Base-by-base conservation (phyloP, 2,888 invertebrate genomes). In the Noctua janthina region DNA sequence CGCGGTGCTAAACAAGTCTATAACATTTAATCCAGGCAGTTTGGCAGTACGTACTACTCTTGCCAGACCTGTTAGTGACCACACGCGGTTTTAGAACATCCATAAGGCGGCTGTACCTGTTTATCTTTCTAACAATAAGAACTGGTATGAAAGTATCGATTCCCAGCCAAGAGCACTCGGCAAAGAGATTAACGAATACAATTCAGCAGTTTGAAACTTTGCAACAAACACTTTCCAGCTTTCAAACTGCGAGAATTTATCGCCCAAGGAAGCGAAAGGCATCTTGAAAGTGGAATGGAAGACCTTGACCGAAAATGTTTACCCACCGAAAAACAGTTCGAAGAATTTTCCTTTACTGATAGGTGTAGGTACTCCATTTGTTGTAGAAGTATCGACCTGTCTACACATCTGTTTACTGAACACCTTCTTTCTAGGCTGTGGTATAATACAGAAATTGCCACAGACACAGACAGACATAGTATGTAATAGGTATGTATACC, bases 271-370 rank as follows among this genome's bases (percentile, higher is more conserved):
- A 74, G 54, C 87, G 85, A 82, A 85, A 79, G 79, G 86, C 68
- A 82, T 86, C 77, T 86, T 64, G 59, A 76, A 79, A 82, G 67
- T 83, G 71, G 83, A 67, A 74, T 64, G 62, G 71, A 56, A 43
- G 72, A 73, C 86, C 86, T 88, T 87, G 86, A 82, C 88, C 88
- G 73, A 82, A 82, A 71, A 86, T 64, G 51, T 74, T 79, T 76
- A 75, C 35, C 66, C 59, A 71, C n/a, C 67, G 64, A 82, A 82
- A 88, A 85, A 85, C 70, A 78, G 66, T 73, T 73, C 54, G 59
- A 75, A 76, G 81, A 81, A 87, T 74, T 76, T 74, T 80, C 74
- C 68, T 68, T 66, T 64, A 75, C 35, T 68, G 64, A 76, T 76
- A 71, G 64, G 54, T 54, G 49, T 29, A 35, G 35, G 39, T 5